Conservation (phyloP, 2,888 invertebrate genomes). For the Orchesellides sinensis region DNA sequence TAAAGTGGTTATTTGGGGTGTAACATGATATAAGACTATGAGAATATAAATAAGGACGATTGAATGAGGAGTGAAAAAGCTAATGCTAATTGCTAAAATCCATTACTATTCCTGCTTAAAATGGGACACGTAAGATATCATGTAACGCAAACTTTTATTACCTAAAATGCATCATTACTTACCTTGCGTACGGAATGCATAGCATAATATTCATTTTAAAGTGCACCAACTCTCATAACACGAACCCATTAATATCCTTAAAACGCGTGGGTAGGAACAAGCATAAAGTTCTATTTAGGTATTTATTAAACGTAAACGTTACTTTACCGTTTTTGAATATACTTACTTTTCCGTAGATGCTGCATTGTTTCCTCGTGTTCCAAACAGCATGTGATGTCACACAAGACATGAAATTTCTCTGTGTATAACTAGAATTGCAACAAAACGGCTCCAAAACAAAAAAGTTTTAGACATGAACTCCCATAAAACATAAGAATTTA, state of each 20-base stretch:
- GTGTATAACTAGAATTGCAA: too few relatives aligned
- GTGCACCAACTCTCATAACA: background rate
- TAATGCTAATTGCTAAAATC: constrained; percentile 72
- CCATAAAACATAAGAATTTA: constrained; percentile 51
- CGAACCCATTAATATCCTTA: constrained; percentile 28
- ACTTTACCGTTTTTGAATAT: constrained; percentile 55
- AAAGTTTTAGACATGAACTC: constrained; percentile 36
- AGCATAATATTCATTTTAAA: constrained; percentile 22
- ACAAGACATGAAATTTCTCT: too few relatives aligned
- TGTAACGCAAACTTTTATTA: constrained; percentile 39
- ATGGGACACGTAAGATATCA: background rate
- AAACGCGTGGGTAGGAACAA: constrained; percentile 26
- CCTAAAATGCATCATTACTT: constrained; percentile 41
- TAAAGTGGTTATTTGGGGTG: background rate
- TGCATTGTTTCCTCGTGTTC: constrained; percentile 1
- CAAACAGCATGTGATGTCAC: background rate
- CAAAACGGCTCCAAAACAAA: constrained; percentile 34
- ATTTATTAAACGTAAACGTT: constrained; percentile 3
- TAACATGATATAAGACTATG: constrained; percentile 11
- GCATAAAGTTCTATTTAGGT: constrained; percentile 1
- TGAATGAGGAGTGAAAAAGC: constrained; percentile 48
- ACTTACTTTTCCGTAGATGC: constrained; percentile 35
- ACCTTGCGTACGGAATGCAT: background rate
- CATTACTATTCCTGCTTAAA: constrained; percentile 58
- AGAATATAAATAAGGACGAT: constrained; percentile 6